Evolutionary conservation across 2,888 invertebrate genomes (phyloP), one percentile per base, ranked within the genome.

Genomic region (Platynereis dumerilii): DNA sequence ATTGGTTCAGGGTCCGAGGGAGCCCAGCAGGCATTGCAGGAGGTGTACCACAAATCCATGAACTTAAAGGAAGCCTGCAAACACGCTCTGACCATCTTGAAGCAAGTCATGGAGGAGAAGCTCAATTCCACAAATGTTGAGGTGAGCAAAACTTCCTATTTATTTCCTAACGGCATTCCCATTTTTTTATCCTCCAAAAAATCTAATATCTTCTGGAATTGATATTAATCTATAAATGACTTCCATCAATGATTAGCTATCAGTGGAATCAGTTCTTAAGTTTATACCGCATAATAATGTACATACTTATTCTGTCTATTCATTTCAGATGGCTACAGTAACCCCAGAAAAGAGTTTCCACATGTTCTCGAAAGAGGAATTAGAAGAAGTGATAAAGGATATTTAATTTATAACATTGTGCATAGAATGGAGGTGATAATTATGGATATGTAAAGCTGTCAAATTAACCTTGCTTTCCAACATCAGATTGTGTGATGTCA

Each of bases 101-200:
- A 99, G 84, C 98, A 99, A 86, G 98, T 99, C 0, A 99, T 99
- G 99, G 99, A 99, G 83, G 99, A 99, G 84, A 99, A 98, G 85
- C 86, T 99, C 1, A 97, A 92, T 68, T 92, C 95, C 68, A 94
- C 92, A 64, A 99, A 99, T 85, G 96, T 99, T 61, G 99, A 99
- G 87, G 93, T 87, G 70, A 65, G 72, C 60, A 34, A n/a, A n/a
- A n/a, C n/a, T n/a, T n/a, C n/a, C n/a, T n/a, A n/a, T n/a, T n/a
- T n/a, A 39, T n/a, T 22, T n/a, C n/a, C n/a, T n/a, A n/a, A n/a
- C n/a, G n/a, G n/a, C 7, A 42, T 12, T 42, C 44, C 44, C 12
- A 42, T 17, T 12, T 42, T 15, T 42, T 42, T 42, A 12, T 42
- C 12, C 44, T 42, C 44, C 12, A 42, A 42, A 17, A 15, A 42